Percentiles rank a stretch among this genome's conserved stretches.
Evolutionary conservation across 2,888 invertebrate genomes (phyloP).

Genomic region (Callosobruchus maculatus): DNA sequence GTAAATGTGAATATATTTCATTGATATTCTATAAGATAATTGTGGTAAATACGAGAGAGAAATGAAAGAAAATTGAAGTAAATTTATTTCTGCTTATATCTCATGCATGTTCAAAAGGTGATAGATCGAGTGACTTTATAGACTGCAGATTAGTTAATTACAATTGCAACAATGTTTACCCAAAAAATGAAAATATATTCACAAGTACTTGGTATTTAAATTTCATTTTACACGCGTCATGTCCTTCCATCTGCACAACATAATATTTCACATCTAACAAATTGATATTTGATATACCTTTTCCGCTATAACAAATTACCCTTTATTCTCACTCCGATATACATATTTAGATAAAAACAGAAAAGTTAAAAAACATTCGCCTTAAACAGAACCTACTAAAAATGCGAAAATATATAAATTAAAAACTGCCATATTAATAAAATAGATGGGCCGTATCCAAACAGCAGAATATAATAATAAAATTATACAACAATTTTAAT

Average conservation of each 20-base stretch:
- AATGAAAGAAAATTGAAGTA: no score
- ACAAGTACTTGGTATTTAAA: no score
- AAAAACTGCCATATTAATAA: conserved; percentile 25
- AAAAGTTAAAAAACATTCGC: neutral
- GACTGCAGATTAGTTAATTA: no score
- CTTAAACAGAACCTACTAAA: conserved; percentile 20
- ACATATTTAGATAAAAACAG: neutral
- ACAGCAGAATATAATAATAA: conserved; percentile 34
- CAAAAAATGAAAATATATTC: no score
- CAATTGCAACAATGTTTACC: no score
- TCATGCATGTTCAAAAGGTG: no score
- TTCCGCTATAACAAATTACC: neutral
- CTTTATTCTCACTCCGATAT: neutral
- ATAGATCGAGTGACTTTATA: no score
- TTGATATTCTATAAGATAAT: no score
- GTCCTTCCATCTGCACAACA: neutral
- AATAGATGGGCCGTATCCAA: conserved; percentile 24
- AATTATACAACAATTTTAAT: conserved; percentile 46
- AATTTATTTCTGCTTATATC: no score
- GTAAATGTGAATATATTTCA: no score
- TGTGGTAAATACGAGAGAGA: no score
- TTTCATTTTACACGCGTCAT: neutral
- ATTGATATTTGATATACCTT: conserved; percentile 13
- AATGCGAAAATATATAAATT: conserved; percentile 28
- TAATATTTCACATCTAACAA: conserved; percentile 13